Conservation (phyloP, 2,113 vertebrate species). For the Lepisosteus osseus region DNA sequence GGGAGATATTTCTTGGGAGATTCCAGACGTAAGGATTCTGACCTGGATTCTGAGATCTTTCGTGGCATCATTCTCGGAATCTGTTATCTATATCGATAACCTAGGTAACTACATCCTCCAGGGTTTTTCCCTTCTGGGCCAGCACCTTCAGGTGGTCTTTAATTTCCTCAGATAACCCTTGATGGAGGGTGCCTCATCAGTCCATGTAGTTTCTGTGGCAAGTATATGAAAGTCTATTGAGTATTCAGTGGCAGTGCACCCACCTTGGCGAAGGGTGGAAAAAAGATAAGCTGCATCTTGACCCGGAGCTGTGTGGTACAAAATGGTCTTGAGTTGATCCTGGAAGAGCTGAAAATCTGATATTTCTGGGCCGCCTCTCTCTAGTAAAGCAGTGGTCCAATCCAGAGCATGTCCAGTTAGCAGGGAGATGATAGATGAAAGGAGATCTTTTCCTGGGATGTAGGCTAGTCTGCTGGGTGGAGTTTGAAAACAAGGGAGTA, state of each 20-base stretch:
- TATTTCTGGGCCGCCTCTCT: background rate
- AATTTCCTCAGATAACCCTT: background rate
- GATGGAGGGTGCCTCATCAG: background rate
- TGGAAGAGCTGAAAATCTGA: background rate
- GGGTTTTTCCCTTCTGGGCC: background rate
- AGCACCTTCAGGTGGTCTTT: background rate
- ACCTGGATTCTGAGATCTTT: too few relatives aligned
- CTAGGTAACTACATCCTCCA: background rate
- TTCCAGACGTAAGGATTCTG: background rate
- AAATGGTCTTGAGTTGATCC: background rate
- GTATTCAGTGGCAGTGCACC: background rate
- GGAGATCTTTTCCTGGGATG: background rate
- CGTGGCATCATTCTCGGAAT: background rate
- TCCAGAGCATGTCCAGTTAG: background rate
- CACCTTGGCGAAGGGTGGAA: background rate
- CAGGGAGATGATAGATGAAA: background rate
- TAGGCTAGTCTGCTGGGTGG: background rate
- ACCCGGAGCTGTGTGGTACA: background rate
- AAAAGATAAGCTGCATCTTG: background rate
- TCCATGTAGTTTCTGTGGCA: background rate
- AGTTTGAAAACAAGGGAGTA: background rate
- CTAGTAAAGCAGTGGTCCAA: background rate
- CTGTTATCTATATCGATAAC: background rate
- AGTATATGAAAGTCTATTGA: background rate
- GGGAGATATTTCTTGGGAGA: background rate